Evolutionary conservation across 2,797 vertebrate genomes (phyloP).

Genomic region (Lepilemur septentrionalis): DNA sequence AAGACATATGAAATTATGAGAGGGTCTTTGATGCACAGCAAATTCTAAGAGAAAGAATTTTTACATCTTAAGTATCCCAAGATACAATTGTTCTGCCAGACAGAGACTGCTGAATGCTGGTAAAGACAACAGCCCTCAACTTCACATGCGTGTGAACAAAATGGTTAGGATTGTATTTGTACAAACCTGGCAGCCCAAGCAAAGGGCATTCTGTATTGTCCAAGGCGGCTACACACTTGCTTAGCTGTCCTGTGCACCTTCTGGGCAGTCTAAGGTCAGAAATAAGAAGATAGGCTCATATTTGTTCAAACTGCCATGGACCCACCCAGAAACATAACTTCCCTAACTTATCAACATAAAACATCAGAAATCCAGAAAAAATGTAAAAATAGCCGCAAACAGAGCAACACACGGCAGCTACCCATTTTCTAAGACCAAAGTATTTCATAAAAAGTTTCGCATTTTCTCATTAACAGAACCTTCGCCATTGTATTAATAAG

Average conservation of each 20-base stretch:
- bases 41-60: not conserved
- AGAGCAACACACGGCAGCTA: not conserved
- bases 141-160: not conserved
- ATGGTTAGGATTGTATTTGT: not conserved
- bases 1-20: conserved; percentile 13
- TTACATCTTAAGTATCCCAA: not conserved
- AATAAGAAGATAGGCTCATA: conserved; percentile 50
- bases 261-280: conserved; percentile 91
- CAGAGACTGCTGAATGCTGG: not conserved
- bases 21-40: not conserved
- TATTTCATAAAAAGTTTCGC: conserved; percentile 14
- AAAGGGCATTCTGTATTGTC: conserved; percentile 97
- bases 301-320: not conserved
- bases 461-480: conserved; percentile 37
- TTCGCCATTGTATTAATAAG: not conserved
- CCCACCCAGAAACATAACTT: not conserved
- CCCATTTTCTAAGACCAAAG: conserved; percentile 1
- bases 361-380: not conserved
- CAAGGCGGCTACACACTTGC: conserved; percentile 95
- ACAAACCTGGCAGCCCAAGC: conserved; percentile 98
- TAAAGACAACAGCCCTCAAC: not conserved
- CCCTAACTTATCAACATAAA: not conserved
- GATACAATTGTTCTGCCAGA: not conserved
- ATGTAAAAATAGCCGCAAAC: not conserved
- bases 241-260: conserved; percentile 96